These are phyloP conservation scores for Callinectes sapidus DNA, from an alignment of 2,888 invertebrate genomes.

Conservation along the genomic window DNA sequence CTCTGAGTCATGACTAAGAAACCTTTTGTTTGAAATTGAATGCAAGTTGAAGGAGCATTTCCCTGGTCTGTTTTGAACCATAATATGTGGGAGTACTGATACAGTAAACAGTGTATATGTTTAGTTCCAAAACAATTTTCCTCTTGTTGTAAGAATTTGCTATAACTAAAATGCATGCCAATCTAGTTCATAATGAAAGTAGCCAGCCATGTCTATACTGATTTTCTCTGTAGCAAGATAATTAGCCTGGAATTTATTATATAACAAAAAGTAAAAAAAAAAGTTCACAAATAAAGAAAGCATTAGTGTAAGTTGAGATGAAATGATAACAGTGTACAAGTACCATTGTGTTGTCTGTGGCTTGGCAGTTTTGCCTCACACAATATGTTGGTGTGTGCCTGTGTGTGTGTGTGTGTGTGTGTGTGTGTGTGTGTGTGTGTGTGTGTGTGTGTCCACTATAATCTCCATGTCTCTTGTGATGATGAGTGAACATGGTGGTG, in stretches of 20 bases:
- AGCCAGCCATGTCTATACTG: background rate
- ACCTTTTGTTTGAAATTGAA: background rate
- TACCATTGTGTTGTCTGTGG: background rate
- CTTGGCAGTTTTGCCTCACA: background rate
- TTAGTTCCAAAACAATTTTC: background rate
- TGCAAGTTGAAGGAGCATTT: background rate
- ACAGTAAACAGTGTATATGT: background rate
- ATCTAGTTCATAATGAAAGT: background rate
- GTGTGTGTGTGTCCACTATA: background rate
- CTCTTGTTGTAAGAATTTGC: background rate
- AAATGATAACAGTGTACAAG: background rate
- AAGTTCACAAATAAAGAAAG: slow-evolving; percentile 4
- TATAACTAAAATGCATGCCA: background rate
- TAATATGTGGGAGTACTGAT: background rate
- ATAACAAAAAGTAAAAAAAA: slow-evolving; percentile 15
- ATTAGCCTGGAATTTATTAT: background rate
- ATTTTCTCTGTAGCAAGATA: background rate
- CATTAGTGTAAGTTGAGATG: background rate
- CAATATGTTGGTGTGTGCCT: background rate
- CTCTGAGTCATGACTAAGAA: background rate
- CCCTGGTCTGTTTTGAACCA: background rate
- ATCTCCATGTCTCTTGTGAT: background rate
- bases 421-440: slow-evolving; percentile 2
- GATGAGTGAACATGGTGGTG: background rate
- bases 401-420: background rate